Evolutionary conservation across 2,113 vertebrate species (phyloP), one percentile per base, ranked within the genome.

Genomic region (Oreotragus oreotragus): DNA sequence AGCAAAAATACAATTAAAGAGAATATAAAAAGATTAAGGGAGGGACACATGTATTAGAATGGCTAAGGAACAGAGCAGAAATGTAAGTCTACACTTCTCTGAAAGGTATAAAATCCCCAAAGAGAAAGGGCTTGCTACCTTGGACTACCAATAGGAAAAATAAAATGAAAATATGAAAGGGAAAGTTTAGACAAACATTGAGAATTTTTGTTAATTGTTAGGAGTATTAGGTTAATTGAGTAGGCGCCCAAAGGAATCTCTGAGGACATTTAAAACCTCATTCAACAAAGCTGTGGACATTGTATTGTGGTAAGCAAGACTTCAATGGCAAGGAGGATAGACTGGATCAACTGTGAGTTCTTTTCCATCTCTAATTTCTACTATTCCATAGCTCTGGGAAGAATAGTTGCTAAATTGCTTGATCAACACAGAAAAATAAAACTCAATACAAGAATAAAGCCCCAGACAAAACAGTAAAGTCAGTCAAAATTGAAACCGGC

Each of bases 371-470:
- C 97, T 93, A 60, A 89, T 97, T 98, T 97, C 97, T 93, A 79
- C 47, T 94, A 76, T 66, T 89, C 95, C 94, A 87, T 92, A 95
- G 84, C n/a, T 94, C 90, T 92, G 62, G 85, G 92, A 98, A 96
- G 97, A 96, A 97, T 97, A 98, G 97, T 97, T 96, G 87, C 94
- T 98, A 96, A 98, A 97, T 94, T 97, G 96, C 90, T 94, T 94
- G 84, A 94, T 97, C 62, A 94, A 94, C 90, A 62, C 85, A 97
- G 97, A 98, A 70, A 98, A 96, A 96, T 89, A 96, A 96, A 96
- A 97, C 73, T 96, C 88, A 96, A 66, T 89, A 95, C 62, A 98
- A 95, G 90, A 96, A 95, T 92, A 98, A 98, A 98, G 81, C n/a
- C 79, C 91, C 96, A 98, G 97, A 96, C 94, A 95, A 98, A 98